phyloP scores from a whole-genome alignment of 2,797 vertebrate genomes.

The Epinephelus malabaricus region DNA sequence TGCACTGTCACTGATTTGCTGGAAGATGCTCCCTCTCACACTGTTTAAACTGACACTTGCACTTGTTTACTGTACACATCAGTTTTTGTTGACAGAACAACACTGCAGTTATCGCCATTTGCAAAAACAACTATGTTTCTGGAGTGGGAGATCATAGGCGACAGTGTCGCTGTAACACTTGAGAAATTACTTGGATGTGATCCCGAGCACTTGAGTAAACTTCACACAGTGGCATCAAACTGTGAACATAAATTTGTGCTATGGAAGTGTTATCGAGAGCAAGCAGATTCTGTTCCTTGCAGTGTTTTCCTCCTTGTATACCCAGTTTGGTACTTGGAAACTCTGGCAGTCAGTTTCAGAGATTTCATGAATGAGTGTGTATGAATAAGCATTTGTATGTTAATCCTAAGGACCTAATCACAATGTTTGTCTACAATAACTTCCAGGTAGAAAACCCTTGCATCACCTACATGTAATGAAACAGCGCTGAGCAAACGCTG shows the following conservation, averaged over 20 bases:
- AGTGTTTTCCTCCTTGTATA: slow-evolving; percentile 4
- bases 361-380: slow-evolving; percentile 17
- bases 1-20: slow-evolving; percentile 6
- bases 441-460: no score
- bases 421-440: no score
- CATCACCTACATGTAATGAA: no score
- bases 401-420: background rate
- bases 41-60: slow-evolving; percentile 3
- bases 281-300: background rate
- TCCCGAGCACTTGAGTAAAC: slow-evolving; percentile 16
- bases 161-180: background rate
- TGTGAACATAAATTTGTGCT: slow-evolving; percentile 13
- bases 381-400: background rate
- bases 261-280: background rate
- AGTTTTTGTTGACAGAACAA: background rate
- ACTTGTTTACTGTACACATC: background rate
- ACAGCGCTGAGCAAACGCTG: no score
- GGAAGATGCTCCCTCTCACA: background rate
- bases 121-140: background rate
- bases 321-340: background rate
- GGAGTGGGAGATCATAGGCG: background rate
- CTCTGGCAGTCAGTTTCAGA: background rate
- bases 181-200: slow-evolving; percentile 5
- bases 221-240: slow-evolving; percentile 19
- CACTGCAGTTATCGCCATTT: slow-evolving; percentile 11